phyloP scores from a whole-genome alignment of 2,113 vertebrate genomes.

The Pantherophis guttatus region DNA sequence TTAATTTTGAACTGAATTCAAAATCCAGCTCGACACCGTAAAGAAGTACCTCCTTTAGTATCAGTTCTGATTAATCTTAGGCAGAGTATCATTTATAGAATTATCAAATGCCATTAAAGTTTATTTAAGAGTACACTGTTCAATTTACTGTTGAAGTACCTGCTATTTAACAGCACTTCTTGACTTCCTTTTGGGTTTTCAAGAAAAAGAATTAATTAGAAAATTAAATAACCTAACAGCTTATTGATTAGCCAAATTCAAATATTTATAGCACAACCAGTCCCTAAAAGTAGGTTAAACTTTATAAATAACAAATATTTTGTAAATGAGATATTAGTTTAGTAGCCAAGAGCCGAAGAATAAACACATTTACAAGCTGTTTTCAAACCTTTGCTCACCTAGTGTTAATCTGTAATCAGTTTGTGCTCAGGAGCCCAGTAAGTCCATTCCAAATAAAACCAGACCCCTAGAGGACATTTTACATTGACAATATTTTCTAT shows the following conservation, averaged over 20 bases:
- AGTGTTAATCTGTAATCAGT: neutral
- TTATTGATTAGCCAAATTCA: conserved; percentile 5
- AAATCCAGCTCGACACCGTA: conserved; percentile 24
- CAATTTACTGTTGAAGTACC: conserved; percentile 33
- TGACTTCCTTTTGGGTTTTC: conserved; percentile 13
- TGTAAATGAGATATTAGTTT: neutral
- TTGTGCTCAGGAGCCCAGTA: neutral
- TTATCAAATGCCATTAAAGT: conserved; percentile 29
- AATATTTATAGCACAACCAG: conserved; percentile 37
- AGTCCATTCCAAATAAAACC: conserved; percentile 27
- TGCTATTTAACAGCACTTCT: conserved; percentile 28
- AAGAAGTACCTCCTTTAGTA: conserved; percentile 28
- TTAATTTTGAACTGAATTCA: conserved; percentile 59
- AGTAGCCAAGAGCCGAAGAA: conserved; percentile 3
- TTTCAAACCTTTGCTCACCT: conserved; percentile 20
- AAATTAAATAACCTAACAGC: neutral
- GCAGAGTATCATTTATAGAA: neutral
- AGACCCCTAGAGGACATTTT: conserved; percentile 43
- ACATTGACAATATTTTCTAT: conserved; percentile 47
- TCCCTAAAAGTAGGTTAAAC: neutral
- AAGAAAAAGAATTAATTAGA: neutral
- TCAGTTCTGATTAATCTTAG: conserved; percentile 26
- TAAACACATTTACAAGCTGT: conserved; percentile 11
- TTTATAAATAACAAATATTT: neutral
- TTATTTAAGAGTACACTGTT: conserved; percentile 44